Base-by-base conservation (phyloP, 2,113 vertebrate genomes). In the Bos taurus region DNA sequence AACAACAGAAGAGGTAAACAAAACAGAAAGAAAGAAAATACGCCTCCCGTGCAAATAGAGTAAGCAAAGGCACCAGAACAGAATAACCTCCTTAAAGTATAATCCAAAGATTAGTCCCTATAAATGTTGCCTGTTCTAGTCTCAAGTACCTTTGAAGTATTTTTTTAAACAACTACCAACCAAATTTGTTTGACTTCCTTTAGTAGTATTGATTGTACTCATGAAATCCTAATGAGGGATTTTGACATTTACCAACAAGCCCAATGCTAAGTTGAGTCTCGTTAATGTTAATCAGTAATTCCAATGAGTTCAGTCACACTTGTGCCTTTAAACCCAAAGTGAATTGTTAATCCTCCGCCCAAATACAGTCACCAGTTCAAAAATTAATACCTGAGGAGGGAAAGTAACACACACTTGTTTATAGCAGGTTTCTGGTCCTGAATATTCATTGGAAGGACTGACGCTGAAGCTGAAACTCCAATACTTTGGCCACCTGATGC, bases 161-260 rank as follows among this genome's bases (percentile, higher is more conserved):
- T 48, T 90, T 93, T 94, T 77, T 28, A 95, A 97, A 93, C 10
- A 80, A 82, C 36, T 30, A 25, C 36, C 28, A 62, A 9, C 62
- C 10, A 83, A 48, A 96, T 74, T 83, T 85, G 54, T 90, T 90
- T 86, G 54, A 94, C 60, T 95, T 91, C 33, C 6, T 56, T 95
- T 80, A 88, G 5, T 93, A 36, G 6, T 83, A 89, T 78, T 81
- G 84, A 67, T 40, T 90, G 52, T 64, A n/a, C 48, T 33, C 7
- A 48, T 54, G 77, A 90, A 94, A 88, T 48, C 40, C 78, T 95
- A 94, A 77, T 88, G 46, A 88, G n/a, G 95, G 62, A 82, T 25
- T 97, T 30, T 95, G 89, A 64, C 91, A 59, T 91, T 96, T 94
- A 86, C 46, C 86, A 52, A 48, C 8, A 87, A 90, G 59, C 46